A percentile compares a stretch with the other conserved stretches of the same genome.
These are phyloP conservation scores for Psilopogon haemacephalus DNA, from an alignment of 2,113 vertebrate species.

Conservation along the genomic window DNA sequence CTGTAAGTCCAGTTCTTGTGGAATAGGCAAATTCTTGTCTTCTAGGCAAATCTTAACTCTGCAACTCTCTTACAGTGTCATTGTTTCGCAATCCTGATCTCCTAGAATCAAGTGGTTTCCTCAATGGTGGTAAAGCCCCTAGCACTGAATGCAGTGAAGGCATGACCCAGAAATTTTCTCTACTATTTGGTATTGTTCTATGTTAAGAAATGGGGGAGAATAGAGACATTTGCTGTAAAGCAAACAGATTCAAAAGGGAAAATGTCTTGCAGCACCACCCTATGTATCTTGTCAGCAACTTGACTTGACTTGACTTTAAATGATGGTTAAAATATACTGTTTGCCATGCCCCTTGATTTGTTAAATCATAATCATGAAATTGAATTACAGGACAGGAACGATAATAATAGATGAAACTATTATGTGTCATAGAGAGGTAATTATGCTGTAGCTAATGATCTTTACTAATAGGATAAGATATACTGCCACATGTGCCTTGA, in stretches of 20 bases:
- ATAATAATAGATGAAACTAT: slow-evolving; percentile 48
- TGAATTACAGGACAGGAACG: slow-evolving; percentile 35
- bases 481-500: slow-evolving; percentile 44
- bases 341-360: slow-evolving; percentile 23
- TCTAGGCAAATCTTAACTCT: background rate
- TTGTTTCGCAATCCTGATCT: background rate
- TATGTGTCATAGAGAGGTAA: slow-evolving; percentile 52
- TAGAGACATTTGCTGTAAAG: background rate
- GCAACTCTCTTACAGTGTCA: background rate
- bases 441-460: slow-evolving; percentile 62
- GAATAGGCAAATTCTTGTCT: background rate
- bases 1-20: background rate
- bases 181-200: background rate
- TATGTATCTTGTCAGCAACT: background rate
- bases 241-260: background rate
- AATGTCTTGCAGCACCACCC: slow-evolving; percentile 2
- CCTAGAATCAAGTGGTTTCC: background rate
- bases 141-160: background rate
- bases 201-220: background rate
- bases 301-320: slow-evolving; percentile 43
- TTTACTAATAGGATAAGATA: slow-evolving; percentile 68
- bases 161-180: background rate
- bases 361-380: slow-evolving; percentile 61
- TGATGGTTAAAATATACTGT: slow-evolving; percentile 50
- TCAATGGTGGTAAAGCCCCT: background rate